phyloP scores from a whole-genome alignment of 2,888 invertebrate species.

The Meghimatium bilineatum region DNA sequence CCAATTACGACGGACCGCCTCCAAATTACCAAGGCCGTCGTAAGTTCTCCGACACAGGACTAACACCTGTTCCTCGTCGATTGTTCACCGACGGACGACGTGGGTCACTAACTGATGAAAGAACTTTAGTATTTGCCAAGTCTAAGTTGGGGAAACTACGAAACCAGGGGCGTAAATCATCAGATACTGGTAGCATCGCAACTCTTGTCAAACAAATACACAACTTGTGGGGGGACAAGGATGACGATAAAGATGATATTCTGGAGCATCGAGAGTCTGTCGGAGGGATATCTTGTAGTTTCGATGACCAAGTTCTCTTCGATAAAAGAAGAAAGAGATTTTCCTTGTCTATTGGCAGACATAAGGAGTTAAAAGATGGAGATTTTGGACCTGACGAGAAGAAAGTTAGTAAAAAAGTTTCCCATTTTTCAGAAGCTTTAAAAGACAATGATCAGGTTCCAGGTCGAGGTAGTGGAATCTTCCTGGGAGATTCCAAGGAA shows the following conservation, averaged over 20 bases:
- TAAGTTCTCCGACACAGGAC: slow-evolving; percentile 44
- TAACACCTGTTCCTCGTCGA: slow-evolving; percentile 36
- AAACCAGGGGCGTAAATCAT: slow-evolving; percentile 41
- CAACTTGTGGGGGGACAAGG: slow-evolving; percentile 44
- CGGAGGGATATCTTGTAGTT: slow-evolving; percentile 12
- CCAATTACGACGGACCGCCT: slow-evolving; percentile 4
- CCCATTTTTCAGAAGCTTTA: neutral
- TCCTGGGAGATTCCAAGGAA: neutral
- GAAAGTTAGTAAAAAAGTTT: neutral
- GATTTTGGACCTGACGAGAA: neutral
- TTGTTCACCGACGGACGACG: slow-evolving; percentile 34
- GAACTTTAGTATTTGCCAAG: slow-evolving; percentile 44
- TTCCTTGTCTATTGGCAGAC: slow-evolving; percentile 28
- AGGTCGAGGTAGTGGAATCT: neutral
- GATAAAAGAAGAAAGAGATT: slow-evolving; percentile 44
- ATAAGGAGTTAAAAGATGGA: neutral
- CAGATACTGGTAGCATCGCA: slow-evolving; percentile 36
- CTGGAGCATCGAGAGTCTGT: slow-evolving; percentile 17
- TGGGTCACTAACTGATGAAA: slow-evolving; percentile 39
- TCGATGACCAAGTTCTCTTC: slow-evolving; percentile 43
- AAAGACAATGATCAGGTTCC: neutral
- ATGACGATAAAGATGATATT: slow-evolving; percentile 24
- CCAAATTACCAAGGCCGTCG: slow-evolving; percentile 33
- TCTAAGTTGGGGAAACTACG: slow-evolving; percentile 43
- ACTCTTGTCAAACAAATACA: slow-evolving; percentile 44